Conservation (phyloP, 2,888 invertebrate species). For the Cerastis leucographa region DNA sequence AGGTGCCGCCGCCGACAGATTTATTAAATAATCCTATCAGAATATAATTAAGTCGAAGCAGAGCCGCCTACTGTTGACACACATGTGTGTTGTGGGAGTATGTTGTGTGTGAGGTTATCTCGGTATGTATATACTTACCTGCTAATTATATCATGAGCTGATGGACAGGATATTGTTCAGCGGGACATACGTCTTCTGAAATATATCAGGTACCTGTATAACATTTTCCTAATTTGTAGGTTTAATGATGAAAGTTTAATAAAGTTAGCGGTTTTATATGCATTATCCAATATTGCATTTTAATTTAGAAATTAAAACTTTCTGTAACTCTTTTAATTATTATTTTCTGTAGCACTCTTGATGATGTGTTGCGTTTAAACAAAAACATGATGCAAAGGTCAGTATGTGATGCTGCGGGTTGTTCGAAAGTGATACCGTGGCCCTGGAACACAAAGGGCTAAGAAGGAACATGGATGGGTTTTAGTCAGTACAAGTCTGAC, state of each 20-base stretch:
- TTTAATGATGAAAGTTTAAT: not conserved
- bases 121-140: not conserved
- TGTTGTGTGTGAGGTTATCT: conserved; percentile 35
- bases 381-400: conserved; percentile 6
- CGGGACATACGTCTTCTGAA: not conserved
- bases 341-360: not conserved
- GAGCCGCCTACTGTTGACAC: conserved; percentile 33
- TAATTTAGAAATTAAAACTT: not conserved
- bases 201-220: not conserved
- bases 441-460: too few species aligned
- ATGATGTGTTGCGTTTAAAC: not conserved
- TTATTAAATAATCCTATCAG: conserved; percentile 47
- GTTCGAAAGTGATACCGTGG: too few species aligned
- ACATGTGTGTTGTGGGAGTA: conserved; percentile 15
- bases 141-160: not conserved
- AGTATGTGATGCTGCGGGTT: conserved; percentile 1
- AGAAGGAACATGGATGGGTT: too few species aligned
- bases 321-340: not conserved
- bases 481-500: too few species aligned
- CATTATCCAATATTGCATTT: not conserved
- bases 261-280: not conserved
- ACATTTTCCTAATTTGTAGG: not conserved
- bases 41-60: conserved; percentile 44
- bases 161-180: not conserved
- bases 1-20: conserved; percentile 74